These are phyloP conservation scores for Oreochromis tanganicae DNA, from an alignment of 2,113 vertebrate species.

Conservation along the genomic window DNA sequence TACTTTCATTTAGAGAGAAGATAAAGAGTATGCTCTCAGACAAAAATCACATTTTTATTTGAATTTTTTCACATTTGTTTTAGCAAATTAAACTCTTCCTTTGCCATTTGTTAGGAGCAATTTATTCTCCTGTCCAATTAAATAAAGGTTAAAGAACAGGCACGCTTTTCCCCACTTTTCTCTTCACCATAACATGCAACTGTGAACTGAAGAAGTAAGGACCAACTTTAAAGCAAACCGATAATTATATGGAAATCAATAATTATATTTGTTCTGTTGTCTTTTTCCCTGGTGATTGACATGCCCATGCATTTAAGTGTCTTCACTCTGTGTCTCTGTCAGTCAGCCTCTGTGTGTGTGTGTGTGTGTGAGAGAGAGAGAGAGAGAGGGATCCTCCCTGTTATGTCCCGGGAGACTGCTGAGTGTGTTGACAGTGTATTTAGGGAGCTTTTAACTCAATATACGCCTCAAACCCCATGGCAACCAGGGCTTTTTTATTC, in stretches of 20 bases:
- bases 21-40: not conserved
- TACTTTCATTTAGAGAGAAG: not conserved
- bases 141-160: not conserved
- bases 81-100: not conserved
- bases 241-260: not conserved
- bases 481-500: slow-evolving; percentile 40
- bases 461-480: slow-evolving; percentile 45
- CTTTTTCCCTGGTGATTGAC: not conserved
- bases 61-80: not conserved
- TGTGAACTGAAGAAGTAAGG: not conserved
- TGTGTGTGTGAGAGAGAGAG: not conserved
- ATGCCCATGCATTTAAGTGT: not conserved
- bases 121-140: not conserved
- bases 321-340: not conserved
- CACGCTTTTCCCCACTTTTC: not conserved
- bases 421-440: slow-evolving; percentile 53
- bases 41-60: not conserved
- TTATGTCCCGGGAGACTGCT: slow-evolving; percentile 9
- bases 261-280: not conserved
- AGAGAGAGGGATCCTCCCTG: not conserved
- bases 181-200: not conserved
- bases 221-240: not conserved
- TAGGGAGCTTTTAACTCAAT: slow-evolving; percentile 63
- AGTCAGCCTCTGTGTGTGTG: not conserved
- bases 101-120: not conserved